A percentile compares a stretch with the other conserved stretches of the same genome.
These are phyloP conservation scores for Antechinus flavipes DNA, from an alignment of 2,113 vertebrate species.

Conservation along the genomic window DNA sequence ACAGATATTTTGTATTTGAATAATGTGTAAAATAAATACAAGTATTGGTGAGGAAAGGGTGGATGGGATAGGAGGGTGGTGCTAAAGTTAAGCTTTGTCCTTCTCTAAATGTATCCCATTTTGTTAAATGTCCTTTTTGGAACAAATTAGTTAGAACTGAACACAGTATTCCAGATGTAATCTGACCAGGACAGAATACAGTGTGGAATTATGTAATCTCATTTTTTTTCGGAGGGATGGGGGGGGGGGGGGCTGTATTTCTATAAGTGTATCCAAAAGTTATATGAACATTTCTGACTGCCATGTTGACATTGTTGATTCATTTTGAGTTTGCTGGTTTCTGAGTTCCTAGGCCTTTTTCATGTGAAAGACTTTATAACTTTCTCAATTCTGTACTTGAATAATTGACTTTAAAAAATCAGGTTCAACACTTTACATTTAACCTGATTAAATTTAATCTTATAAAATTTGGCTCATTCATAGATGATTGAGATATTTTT, in stretches of 20 bases:
- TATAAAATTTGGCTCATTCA: not conserved
- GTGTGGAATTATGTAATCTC: not conserved
- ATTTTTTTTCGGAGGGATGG: not conserved
- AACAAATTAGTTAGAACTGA: not conserved
- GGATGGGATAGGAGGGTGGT: not conserved
- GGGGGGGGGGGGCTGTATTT: not conserved
- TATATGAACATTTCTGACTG: not conserved
- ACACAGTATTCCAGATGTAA: not conserved
- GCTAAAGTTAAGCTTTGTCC: not conserved
- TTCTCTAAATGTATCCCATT: not conserved
- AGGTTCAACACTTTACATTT: not conserved
- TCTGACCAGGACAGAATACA: not conserved
- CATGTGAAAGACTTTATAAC: not conserved
- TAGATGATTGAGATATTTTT: not conserved
- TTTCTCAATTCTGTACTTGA: not conserved
- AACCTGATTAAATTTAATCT: not conserved
- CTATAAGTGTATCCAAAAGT: not conserved
- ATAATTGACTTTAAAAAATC: not conserved
- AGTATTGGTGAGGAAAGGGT: not conserved
- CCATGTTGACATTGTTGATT: not conserved
- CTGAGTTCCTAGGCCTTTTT: not conserved
- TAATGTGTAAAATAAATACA: not conserved
- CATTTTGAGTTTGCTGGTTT: not conserved
- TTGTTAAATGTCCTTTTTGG: not conserved
- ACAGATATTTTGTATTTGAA: not conserved